A percentile compares a stretch with the other conserved stretches of the same genome.
phyloP scores from a whole-genome alignment of 2,888 invertebrate genomes.

The Monopis laevigella region DNA sequence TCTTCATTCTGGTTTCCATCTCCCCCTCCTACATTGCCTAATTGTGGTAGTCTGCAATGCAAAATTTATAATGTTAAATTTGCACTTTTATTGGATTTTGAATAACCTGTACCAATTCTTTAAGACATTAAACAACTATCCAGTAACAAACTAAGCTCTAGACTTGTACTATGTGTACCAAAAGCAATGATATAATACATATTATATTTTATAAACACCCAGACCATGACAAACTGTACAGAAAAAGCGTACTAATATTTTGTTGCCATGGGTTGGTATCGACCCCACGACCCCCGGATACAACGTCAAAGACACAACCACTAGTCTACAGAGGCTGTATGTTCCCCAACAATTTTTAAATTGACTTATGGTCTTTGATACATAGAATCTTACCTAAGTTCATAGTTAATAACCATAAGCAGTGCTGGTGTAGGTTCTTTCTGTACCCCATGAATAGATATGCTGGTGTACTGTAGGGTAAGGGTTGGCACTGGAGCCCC shows the following conservation, averaged over 20 bases:
- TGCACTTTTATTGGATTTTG: background rate
- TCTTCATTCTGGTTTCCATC: conserved; percentile 37
- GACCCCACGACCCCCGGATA: too few relatives aligned
- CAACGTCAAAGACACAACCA: too few relatives aligned
- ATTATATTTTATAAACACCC: too few relatives aligned
- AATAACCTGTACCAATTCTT: background rate
- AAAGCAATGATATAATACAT: too few relatives aligned
- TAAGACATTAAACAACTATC: too few relatives aligned
- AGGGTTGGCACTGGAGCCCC: conserved; percentile 49
- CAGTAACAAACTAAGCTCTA: background rate
- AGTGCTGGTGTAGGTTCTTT: conserved; percentile 77
- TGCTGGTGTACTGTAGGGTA: conserved; percentile 75
- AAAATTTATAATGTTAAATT: conserved; percentile 15
- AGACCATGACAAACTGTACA: too few relatives aligned
- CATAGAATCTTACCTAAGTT: conserved; percentile 49
- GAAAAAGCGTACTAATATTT: too few relatives aligned
- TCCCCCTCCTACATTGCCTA: conserved; percentile 28
- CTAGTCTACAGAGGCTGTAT: too few relatives aligned
- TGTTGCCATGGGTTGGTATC: too few relatives aligned
- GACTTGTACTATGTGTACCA: too few relatives aligned
- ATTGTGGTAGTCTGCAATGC: conserved; percentile 32
- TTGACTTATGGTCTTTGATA: too few relatives aligned
- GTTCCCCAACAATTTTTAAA: background rate
- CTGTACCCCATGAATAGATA: conserved; percentile 80
- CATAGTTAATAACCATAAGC: conserved; percentile 77